Percentiles rank a stretch among this genome's conserved stretches.
These are phyloP conservation scores for Serripes groenlandicus DNA, from an alignment of 2,888 invertebrate genomes.

Conservation along the genomic window DNA sequence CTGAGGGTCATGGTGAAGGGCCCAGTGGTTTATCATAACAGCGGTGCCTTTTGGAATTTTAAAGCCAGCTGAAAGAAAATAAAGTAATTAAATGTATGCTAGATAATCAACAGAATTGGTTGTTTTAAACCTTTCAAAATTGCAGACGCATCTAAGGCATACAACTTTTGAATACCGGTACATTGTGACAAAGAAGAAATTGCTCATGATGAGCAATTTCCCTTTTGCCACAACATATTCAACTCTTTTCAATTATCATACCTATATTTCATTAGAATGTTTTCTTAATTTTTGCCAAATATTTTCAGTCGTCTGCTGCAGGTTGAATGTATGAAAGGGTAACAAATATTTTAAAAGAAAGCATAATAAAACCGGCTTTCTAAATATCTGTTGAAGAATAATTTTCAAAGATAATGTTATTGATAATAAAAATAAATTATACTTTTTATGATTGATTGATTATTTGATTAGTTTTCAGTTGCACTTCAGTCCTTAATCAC, in stretches of 20 bases:
- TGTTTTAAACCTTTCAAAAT: background rate
- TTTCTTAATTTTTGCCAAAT: too few relatives aligned
- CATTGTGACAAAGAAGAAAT: too few relatives aligned
- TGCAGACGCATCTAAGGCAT: too few relatives aligned
- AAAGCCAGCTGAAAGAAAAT: background rate
- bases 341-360: background rate
- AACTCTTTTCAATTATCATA: too few relatives aligned
- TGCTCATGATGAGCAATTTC: too few relatives aligned
- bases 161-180: too few relatives aligned
- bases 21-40: conserved; percentile 74
- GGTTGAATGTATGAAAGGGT: background rate
- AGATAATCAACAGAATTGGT: background rate
- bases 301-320: background rate
- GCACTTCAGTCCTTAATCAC: background rate
- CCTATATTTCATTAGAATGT: too few relatives aligned
- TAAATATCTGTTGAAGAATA: background rate
- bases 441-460: background rate
- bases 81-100: background rate
- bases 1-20: conserved; percentile 73
- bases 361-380: background rate
- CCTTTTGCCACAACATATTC: too few relatives aligned
- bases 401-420: background rate
- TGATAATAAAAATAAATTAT: background rate
- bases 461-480: background rate
- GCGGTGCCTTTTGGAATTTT: conserved; percentile 56